phyloP scores from a whole-genome alignment of 2,888 invertebrate species.

The Macroteleia sp. region DNA sequence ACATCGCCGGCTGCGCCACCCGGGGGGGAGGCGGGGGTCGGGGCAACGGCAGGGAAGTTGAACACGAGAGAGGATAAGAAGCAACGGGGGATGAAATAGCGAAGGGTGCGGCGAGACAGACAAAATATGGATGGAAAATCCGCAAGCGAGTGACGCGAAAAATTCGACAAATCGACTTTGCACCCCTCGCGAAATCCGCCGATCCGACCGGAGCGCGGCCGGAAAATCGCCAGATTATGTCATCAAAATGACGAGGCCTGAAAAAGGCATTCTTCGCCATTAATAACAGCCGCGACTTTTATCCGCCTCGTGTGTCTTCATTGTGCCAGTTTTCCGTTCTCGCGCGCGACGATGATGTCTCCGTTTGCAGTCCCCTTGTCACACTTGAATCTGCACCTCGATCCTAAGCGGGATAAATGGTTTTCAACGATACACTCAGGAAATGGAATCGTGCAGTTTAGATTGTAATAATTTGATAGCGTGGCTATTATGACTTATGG shows the following conservation, averaged over 20 bases:
- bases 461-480: too few relatives aligned
- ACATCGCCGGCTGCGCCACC: slow-evolving; percentile 28
- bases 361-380: slow-evolving; percentile 2
- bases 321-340: slow-evolving; percentile 22
- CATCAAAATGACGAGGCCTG: slow-evolving; percentile 21
- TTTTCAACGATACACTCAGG: not conserved
- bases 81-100: slow-evolving; percentile 56
- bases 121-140: slow-evolving; percentile 59
- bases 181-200: slow-evolving; percentile 29
- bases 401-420: slow-evolving; percentile 7
- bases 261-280: slow-evolving; percentile 3
- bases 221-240: slow-evolving; percentile 42
- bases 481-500: too few relatives aligned
- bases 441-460: not conserved
- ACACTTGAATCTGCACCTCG: not conserved
- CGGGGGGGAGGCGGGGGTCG: too few relatives aligned
- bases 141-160: slow-evolving; percentile 50
- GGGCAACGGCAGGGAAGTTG: slow-evolving; percentile 1
- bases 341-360: not conserved
- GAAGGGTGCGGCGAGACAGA: slow-evolving; percentile 55
- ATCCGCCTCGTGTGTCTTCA: slow-evolving; percentile 34
- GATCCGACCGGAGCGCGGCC: slow-evolving; percentile 21
- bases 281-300: slow-evolving; percentile 31
- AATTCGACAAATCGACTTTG: slow-evolving; percentile 54
- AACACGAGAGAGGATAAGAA: slow-evolving; percentile 47